Evolutionary conservation across 2,113 vertebrate genomes (phyloP), one percentile per base, ranked within the genome.

Genomic region (Callocephalon fimbriatum): DNA sequence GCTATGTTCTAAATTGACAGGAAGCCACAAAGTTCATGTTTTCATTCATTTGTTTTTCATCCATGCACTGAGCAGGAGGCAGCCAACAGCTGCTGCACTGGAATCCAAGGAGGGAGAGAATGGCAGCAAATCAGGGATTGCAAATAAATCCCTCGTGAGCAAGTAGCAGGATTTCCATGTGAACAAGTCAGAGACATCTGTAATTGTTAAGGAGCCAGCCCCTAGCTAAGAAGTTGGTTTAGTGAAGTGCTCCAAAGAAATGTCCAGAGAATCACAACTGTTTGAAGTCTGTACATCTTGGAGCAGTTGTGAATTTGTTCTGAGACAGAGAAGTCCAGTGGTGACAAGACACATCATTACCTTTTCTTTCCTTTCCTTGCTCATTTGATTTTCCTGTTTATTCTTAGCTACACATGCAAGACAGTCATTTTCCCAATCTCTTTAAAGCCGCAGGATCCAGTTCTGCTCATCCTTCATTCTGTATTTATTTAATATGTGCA

Each of bases 401-500:
- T 86, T 95, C 51, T 71, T 94, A 76, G 84, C 44, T 68, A 78
- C 59, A n/a, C 58, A 22, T 25, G n/a, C 35, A 85, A 74, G 58
- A 51, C 26, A 48, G 61, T 50, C 4, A 32, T 95, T 92, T 75
- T 56, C 53, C 25, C 85, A 72, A 17, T 62, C 73, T 88, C 32
- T 94, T 88, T 73, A 94, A 76, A 8, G 25, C 35, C 22, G 26
- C 35, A 88, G 65, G 61, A 88, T 84, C 72, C 62, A 90, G 58
- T 90, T 95, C 63, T 86, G 19, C 29, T 95, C 56, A 63, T 73
- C 65, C n/a, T 93, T 96, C 89, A 72, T 27, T 88, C 48, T 82
- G 37, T 73, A 26, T 93, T 91, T 93, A 90, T 89, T 91, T 91
- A 81, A 75, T 87, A 94, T 35, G 45, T 93, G 66, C 19, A 78